Conservation (phyloP, 37 sponge, comb jelly and placozoan species). For the Chondrilla cf. caribensis region DNA sequence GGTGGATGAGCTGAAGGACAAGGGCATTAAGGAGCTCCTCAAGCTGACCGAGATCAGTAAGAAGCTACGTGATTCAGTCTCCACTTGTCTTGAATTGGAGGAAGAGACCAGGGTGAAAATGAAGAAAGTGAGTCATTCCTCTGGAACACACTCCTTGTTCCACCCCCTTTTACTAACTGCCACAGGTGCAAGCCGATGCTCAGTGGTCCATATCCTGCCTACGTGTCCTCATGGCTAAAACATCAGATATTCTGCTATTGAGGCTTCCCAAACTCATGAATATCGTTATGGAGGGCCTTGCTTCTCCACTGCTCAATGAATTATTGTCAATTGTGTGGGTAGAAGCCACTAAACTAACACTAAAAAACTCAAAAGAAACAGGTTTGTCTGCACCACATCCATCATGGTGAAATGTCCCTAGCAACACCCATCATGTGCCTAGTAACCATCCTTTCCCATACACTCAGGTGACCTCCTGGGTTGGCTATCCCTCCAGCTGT, state of each 20-base stretch:
- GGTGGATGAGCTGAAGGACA: neutral
- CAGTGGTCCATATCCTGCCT: neutral
- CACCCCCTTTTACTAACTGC: neutral
- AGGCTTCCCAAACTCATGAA: conserved; percentile 14
- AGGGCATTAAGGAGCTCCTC: neutral
- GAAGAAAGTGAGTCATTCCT: conserved; percentile 19
- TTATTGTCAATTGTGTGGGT: conserved; percentile 5
- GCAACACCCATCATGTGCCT: too few species aligned
- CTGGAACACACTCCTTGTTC: too few species aligned
- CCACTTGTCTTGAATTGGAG: conserved; percentile 39
- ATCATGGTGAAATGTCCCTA: too few species aligned
- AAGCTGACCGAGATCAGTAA: conserved; percentile 19
- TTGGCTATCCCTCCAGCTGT: conserved; percentile 16
- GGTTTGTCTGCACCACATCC: too few species aligned
- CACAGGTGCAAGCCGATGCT: neutral
- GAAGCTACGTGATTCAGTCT: conserved; percentile 47
- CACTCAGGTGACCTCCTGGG: neutral
- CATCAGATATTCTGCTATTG: neutral
- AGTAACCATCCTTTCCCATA: neutral
- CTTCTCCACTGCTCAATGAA: conserved; percentile 2
- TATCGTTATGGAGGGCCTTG: neutral
- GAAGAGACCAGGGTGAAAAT: conserved; percentile 28
- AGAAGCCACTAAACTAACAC: neutral
- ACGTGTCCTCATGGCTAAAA: neutral
- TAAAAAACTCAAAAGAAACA: neutral